phyloP scores from a whole-genome alignment of 2,797 vertebrate genomes.

The Platalea minor region DNA sequence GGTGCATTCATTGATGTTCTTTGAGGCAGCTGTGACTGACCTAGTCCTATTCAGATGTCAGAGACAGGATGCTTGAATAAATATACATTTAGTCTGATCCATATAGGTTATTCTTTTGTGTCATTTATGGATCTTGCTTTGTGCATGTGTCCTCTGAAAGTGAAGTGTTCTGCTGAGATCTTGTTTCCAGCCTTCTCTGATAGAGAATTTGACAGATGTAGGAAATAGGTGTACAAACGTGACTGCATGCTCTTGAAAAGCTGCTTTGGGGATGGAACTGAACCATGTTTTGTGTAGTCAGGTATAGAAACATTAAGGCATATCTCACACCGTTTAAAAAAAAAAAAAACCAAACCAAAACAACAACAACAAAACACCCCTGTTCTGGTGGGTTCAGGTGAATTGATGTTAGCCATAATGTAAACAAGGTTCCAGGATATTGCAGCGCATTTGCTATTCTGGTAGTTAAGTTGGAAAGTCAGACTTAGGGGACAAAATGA shows the following conservation, averaged over 20 bases:
- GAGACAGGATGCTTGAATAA: background rate
- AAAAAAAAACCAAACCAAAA: no score
- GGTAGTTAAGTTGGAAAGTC: background rate
- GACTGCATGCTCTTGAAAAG: background rate
- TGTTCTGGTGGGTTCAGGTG: background rate
- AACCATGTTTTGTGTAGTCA: background rate
- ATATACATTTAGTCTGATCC: background rate
- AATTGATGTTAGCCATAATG: background rate
- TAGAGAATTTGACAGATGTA: background rate
- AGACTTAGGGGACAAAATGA: background rate
- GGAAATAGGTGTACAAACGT: background rate
- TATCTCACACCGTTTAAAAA: background rate
- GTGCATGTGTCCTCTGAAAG: background rate
- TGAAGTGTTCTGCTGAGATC: background rate
- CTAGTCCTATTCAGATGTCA: background rate
- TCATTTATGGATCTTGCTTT: background rate
- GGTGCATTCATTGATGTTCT: rapidly evolving
- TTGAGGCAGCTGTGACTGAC: background rate
- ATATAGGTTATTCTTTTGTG: background rate
- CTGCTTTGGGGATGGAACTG: background rate
- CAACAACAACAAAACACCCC: background rate
- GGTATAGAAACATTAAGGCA: background rate
- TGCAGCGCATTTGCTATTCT: background rate
- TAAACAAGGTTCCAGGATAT: background rate
- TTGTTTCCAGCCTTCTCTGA: background rate